phyloP scores from a whole-genome alignment of 2,888 invertebrate species.

The Megalurothrips usitatus region DNA sequence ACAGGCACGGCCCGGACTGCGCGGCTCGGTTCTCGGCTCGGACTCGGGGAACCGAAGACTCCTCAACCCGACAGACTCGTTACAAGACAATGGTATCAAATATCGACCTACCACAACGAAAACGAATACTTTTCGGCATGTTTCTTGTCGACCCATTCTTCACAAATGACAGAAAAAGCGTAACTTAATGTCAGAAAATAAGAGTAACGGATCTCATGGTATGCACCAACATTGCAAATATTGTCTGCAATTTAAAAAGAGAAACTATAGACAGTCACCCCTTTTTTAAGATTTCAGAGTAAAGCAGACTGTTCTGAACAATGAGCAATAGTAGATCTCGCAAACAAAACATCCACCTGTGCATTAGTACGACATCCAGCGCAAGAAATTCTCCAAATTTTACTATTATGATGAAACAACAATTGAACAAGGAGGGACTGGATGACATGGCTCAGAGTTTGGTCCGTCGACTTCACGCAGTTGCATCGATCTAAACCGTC shows the following conservation, averaged over 20 bases:
- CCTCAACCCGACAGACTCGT: background rate
- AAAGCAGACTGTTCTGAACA: too few relatives aligned
- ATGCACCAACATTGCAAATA: background rate
- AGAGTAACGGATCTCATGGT: background rate
- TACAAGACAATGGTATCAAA: background rate
- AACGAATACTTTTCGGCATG: too few relatives aligned
- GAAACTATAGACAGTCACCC: too few relatives aligned
- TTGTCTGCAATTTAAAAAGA: too few relatives aligned
- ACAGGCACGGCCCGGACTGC: background rate
- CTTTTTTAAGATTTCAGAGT: too few relatives aligned
- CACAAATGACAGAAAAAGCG: background rate
- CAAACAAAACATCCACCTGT: too few relatives aligned
- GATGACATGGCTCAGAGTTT: too few relatives aligned
- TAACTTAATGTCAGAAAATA: background rate
- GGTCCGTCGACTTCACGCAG: too few relatives aligned
- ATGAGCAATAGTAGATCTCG: too few relatives aligned
- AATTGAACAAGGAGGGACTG: background rate
- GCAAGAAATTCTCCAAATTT: too few relatives aligned
- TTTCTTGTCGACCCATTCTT: background rate
- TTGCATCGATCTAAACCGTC: too few relatives aligned
- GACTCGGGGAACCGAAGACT: conserved; percentile 2
- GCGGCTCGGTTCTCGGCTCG: background rate
- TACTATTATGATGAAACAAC: background rate
- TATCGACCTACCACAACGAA: background rate
- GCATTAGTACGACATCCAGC: too few relatives aligned